Evolutionary conservation across 2,113 vertebrate genomes (phyloP).

Genomic region (Ammodytes marinus): DNA sequence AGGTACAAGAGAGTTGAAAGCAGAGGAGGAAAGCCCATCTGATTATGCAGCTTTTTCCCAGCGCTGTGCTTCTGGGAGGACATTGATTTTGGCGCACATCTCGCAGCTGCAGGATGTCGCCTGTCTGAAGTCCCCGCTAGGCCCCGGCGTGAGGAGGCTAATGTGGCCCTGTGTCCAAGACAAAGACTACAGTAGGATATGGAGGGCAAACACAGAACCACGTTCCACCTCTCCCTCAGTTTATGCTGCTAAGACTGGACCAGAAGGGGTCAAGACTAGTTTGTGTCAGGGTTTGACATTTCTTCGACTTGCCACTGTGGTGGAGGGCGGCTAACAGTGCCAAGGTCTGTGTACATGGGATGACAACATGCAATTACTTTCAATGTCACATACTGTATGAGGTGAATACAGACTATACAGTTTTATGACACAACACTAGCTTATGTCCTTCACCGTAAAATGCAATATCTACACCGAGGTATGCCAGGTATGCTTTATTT

Average conservation of each 20-base stretch:
- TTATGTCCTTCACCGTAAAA: constrained; percentile 24
- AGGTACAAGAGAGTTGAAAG: constrained; percentile 39
- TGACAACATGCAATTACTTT: constrained; percentile 47
- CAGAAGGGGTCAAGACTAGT: constrained; percentile 39
- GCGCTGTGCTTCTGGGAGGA: constrained; percentile 57
- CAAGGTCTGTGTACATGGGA: constrained; percentile 2
- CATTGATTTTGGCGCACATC: constrained; percentile 78
- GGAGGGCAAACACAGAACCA: constrained; percentile 59
- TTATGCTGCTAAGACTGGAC: constrained; percentile 57
- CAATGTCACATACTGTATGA: constrained; percentile 35
- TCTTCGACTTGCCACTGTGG: constrained; percentile 19
- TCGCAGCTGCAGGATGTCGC: constrained; percentile 60
- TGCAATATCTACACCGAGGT: constrained; percentile 38
- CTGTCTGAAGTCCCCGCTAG: constrained; percentile 60
- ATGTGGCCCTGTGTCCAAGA: constrained; percentile 56
- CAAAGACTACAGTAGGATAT: constrained; percentile 71
- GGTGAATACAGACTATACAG: constrained; percentile 64
- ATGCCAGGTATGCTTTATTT: constrained; percentile 63
- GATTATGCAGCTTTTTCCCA: constrained; percentile 73
- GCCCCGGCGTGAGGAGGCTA: constrained; percentile 37
- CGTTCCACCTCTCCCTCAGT: constrained; percentile 40
- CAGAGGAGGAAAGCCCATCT: constrained; percentile 67
- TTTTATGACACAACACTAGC: constrained; percentile 34
- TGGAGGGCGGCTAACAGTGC: background rate
- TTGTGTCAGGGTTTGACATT: constrained; percentile 4